These are phyloP conservation scores for Cephalopholis sonnerati DNA, from an alignment of 2,113 vertebrate genomes.

Conservation along the genomic window DNA sequence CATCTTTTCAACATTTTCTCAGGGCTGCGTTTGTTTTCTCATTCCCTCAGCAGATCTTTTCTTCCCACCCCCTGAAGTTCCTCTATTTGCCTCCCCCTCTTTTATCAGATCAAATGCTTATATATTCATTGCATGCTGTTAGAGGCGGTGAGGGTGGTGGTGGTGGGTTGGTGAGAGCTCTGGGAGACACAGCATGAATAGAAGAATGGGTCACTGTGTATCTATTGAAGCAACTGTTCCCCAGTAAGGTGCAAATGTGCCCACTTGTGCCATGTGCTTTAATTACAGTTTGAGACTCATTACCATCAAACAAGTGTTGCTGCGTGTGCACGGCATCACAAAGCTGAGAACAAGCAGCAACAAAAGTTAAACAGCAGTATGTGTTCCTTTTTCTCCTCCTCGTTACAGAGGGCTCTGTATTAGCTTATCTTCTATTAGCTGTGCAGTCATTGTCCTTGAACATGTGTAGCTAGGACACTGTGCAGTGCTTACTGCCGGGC, in stretches of 20 bases:
- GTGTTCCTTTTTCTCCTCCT: not conserved
- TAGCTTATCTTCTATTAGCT: constrained; percentile 11
- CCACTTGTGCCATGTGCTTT: constrained; percentile 35
- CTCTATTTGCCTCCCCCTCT: constrained; percentile 24
- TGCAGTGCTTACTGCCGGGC: constrained; percentile 9
- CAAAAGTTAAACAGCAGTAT: not conserved
- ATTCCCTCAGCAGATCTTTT: constrained; percentile 40
- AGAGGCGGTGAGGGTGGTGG: constrained; percentile 5
- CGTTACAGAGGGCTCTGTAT: constrained; percentile 6
- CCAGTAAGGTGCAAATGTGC: constrained; percentile 27
- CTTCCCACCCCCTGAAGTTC: constrained; percentile 35
- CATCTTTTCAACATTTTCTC: constrained; percentile 51
- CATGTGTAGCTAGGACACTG: constrained; percentile 8
- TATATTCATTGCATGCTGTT: constrained; percentile 56
- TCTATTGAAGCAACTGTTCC: constrained; percentile 36
- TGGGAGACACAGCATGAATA: constrained; percentile 26
- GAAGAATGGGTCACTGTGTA: constrained; percentile 54
- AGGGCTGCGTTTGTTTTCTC: constrained; percentile 39
- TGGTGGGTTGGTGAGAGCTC: constrained; percentile 8
- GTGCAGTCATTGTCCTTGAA: constrained; percentile 49
- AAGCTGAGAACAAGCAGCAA: not conserved
- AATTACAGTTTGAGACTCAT: constrained; percentile 58
- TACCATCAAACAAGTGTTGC: constrained; percentile 33
- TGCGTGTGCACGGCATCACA: constrained; percentile 5
- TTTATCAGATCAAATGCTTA: constrained; percentile 66